Conservation (phyloP, 2,113 vertebrate species). For the Odocoileus hemionus region DNA sequence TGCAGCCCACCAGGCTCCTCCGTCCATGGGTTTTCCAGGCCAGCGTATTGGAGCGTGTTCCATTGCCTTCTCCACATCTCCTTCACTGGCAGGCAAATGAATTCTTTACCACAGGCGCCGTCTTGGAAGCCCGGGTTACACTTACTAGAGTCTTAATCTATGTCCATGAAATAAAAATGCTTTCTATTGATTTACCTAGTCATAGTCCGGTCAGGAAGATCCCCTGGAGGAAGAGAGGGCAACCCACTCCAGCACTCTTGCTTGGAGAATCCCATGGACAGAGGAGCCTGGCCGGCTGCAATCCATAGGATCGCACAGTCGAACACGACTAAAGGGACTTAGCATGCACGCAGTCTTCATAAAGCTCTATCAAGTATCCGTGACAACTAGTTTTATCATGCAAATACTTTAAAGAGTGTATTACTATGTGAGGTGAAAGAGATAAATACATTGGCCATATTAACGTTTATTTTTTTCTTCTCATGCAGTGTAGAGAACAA, state of each 20-base stretch:
- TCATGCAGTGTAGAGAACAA: background rate
- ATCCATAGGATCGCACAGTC: background rate
- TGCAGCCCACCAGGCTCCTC: no score
- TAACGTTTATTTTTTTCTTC: background rate
- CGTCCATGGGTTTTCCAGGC: no score
- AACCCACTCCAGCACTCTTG: background rate
- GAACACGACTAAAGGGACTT: background rate
- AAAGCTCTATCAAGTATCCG: background rate
- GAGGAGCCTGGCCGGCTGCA: background rate
- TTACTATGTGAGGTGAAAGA: background rate
- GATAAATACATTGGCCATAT: background rate
- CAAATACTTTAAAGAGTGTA: background rate
- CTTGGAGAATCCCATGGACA: background rate
- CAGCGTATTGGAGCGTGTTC: no score
- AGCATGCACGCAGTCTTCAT: background rate
- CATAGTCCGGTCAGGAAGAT: background rate
- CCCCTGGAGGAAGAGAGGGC: background rate
- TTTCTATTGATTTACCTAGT: background rate
- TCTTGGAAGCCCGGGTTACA: background rate
- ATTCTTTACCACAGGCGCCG: rapidly evolving
- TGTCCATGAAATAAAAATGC: background rate
- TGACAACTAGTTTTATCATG: background rate
- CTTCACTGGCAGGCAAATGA: background rate
- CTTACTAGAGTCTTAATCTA: background rate
- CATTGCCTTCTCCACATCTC: no score